Evolutionary conservation across 2,113 vertebrate genomes (phyloP), one percentile per base, ranked within the genome.

Genomic region (Fregetta grallaria): DNA sequence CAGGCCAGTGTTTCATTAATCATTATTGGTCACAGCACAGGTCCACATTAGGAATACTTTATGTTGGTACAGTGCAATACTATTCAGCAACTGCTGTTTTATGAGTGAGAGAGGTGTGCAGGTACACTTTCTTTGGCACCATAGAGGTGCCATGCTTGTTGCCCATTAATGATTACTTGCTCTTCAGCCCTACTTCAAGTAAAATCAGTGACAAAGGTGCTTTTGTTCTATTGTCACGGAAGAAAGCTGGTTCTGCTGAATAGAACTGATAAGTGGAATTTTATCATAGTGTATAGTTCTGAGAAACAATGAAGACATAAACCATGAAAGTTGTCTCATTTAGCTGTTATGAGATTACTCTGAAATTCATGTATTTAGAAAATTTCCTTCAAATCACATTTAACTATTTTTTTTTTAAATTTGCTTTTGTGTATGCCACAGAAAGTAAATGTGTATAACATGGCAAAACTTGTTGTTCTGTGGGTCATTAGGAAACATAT

Each of bases 401-500:
- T 76, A 71, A 66, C 4, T 29, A 58, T 3, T 23, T 86, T 66
- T 86, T 66, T 79, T 53, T 73, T 38, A 26, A 56, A 81, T 77
- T 62, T 91, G 2, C 2, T 86, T 94, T 94, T 20, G 1, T n/a
- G 7, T 49, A 32, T 58, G 12, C 25, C 66, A 18, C 26, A 80
- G 53, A 56, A 96, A 95, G 16, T 38, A 90, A 73, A 40, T 68
- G 22, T 67, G 53, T 79, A 38, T 36, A 91, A 36, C 59, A 71
- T 21, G 20, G 20, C 49, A 75, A 92, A 97, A 85, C 45, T 94
- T 45, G 75, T 92, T 94, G 78, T 92, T 94, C 44, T 86, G 85
- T 90, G 74, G 42, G n/a, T 95, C 75, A 96, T 97, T 96, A 97
- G 81, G 85, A 95, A 91, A 18, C 17, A 76, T 90, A 90, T 94